Conservation (phyloP, 2,113 vertebrate species). For the Protobothrops mucrosquamatus region DNA sequence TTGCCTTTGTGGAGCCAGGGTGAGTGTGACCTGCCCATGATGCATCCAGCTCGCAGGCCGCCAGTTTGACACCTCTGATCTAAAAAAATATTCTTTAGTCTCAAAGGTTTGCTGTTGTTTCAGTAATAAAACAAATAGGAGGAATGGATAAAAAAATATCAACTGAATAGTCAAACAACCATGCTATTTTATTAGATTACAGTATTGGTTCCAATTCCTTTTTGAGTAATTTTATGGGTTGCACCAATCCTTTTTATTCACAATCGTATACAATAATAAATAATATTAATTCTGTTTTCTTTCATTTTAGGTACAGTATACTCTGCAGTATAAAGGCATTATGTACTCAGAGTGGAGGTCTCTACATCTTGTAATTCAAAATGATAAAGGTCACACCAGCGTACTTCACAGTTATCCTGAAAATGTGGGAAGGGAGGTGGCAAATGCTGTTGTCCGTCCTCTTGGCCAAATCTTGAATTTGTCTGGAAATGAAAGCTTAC, state of each 20-base stretch:
- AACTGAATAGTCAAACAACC: not conserved
- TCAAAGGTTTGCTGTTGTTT: not conserved
- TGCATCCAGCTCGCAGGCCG: too few species aligned
- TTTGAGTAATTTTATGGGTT: not conserved
- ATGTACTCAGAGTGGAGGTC: conserved; percentile 99
- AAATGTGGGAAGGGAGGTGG: conserved; percentile 89
- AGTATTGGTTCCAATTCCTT: not conserved
- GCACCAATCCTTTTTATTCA: not conserved
- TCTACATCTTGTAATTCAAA: conserved; percentile 91
- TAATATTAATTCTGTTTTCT: not conserved
- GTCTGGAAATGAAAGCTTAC: conserved; percentile 82
- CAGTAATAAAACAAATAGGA: not conserved
- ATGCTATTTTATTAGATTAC: not conserved
- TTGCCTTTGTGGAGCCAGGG: too few species aligned
- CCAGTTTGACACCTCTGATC: not conserved
- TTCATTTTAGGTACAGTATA: conserved; percentile 65
- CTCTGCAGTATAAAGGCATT: conserved; percentile 71
- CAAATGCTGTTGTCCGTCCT: conserved; percentile 91
- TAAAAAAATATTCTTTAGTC: not conserved
- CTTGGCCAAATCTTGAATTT: conserved; percentile 84
- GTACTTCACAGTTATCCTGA: conserved; percentile 93
- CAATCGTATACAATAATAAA: not conserved
- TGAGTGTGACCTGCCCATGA: too few species aligned
- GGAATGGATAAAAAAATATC: not conserved
- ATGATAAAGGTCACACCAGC: conserved; percentile 94